These are phyloP conservation scores for Sycophaga agraensis DNA, from an alignment of 1,140 invertebrate genomes.

Conservation along the genomic window DNA sequence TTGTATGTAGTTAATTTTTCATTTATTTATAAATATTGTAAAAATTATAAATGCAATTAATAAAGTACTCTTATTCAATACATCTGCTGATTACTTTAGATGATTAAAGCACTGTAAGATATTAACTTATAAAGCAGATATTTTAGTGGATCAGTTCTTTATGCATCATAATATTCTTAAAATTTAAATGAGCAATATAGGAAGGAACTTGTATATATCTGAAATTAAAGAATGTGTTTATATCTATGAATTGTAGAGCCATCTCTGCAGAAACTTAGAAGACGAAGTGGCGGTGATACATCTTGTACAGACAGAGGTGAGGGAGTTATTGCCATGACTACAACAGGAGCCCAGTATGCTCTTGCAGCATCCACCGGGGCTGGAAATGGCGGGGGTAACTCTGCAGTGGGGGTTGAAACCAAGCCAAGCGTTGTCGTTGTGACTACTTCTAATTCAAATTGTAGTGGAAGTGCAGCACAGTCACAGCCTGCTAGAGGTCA, in stretches of 20 bases:
- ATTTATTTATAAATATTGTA: too few species aligned
- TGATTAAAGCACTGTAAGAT: too few species aligned
- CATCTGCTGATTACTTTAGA: too few species aligned
- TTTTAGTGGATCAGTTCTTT: too few species aligned
- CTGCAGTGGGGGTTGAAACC: conserved; percentile 50
- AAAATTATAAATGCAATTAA: too few species aligned
- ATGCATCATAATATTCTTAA: conserved; percentile 49
- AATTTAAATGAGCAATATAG: conserved; percentile 35
- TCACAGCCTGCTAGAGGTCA: conserved; percentile 50
- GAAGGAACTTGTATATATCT: conserved; percentile 7
- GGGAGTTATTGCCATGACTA: conserved; percentile 58
- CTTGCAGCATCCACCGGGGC: conserved; percentile 53
- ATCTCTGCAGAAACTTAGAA: conserved; percentile 46
- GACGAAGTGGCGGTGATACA: conserved; percentile 44
- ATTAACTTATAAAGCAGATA: too few species aligned
- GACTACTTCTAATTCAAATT: conserved; percentile 53
- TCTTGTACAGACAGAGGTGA: conserved; percentile 46
- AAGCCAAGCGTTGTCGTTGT: conserved; percentile 55
- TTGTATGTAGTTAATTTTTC: too few species aligned
- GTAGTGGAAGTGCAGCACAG: conserved; percentile 45
- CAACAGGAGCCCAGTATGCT: conserved; percentile 56
- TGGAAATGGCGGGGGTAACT: conserved; percentile 42
- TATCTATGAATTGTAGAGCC: conserved; percentile 41
- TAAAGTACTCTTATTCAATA: too few species aligned
- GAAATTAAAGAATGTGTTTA: conserved; percentile 15